These are phyloP conservation scores for Microtus richardsoni DNA, from an alignment of 2,113 vertebrate species.

Conservation along the genomic window DNA sequence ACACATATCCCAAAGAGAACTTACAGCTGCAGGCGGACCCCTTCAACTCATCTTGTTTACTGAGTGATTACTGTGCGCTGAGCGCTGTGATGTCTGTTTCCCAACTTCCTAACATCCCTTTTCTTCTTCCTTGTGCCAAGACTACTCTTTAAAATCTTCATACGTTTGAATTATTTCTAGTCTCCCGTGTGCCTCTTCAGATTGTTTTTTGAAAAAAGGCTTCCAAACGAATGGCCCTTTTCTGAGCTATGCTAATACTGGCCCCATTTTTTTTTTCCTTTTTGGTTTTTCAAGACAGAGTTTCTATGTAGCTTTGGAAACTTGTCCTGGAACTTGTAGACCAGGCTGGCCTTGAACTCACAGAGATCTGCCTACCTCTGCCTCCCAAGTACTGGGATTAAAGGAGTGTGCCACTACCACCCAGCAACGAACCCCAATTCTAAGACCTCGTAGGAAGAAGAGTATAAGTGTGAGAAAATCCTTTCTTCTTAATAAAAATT, in stretches of 20 bases:
- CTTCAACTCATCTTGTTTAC: conserved; percentile 47
- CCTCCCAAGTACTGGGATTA: too few species aligned
- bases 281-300: too few species aligned
- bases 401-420: too few species aligned
- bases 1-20: not conserved
- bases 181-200: conserved; percentile 26
- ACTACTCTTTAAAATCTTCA: not conserved
- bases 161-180: conserved; percentile 43
- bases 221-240: not conserved
- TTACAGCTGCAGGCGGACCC: not conserved
- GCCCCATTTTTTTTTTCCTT: not conserved
- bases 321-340: too few species aligned
- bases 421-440: not conserved
- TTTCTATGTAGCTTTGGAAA: too few species aligned
- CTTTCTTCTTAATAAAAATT: not conserved
- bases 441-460: not conserved
- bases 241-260: conserved; percentile 5
- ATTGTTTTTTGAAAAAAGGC: not conserved
- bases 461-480: not conserved
- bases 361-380: too few species aligned
- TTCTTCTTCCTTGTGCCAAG: not conserved
- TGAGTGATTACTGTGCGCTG: not conserved
- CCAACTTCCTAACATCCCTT: not conserved
- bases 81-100: not conserved
- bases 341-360: too few species aligned